Evolutionary conservation across 1,140 invertebrate genomes (phyloP).

Genomic region (Neotoxoptera formosana): DNA sequence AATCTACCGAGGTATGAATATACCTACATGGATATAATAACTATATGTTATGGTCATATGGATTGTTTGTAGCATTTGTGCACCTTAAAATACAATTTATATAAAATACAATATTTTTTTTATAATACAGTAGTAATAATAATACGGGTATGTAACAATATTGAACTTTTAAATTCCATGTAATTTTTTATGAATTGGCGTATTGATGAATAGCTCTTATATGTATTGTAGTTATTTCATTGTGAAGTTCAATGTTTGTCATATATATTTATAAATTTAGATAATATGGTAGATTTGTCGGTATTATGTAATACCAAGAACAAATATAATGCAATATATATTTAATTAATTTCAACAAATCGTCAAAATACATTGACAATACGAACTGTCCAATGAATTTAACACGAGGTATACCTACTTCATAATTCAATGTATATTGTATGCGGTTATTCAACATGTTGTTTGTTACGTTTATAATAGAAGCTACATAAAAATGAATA

Average conservation of each 20-base stretch:
- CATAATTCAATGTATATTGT: not conserved
- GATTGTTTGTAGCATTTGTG: not conserved
- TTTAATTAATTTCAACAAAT: constrained; percentile 10
- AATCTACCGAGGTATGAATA: not conserved
- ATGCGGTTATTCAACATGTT: not conserved
- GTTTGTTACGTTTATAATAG: not conserved
- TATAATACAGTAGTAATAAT: not conserved
- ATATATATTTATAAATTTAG: not conserved
- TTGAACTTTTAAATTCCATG: not conserved
- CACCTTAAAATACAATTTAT: not conserved
- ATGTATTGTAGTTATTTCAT: not conserved
- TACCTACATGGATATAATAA: no score
- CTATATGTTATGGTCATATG: no score
- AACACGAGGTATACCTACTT: not conserved
- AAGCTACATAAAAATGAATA: no score
- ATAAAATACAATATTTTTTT: not conserved
- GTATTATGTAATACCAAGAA: not conserved
- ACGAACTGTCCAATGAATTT: not conserved
- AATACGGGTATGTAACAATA: not conserved
- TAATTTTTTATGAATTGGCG: not conserved
- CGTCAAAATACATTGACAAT: not conserved
- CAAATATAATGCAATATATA: not conserved
- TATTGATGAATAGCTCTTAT: not conserved
- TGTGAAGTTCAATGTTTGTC: not conserved
- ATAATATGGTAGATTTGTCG: not conserved